Percentiles rank a stretch among this genome's conserved stretches.
Conservation (phyloP, 2,797 vertebrate genomes). For the Esox masquinongy region DNA sequence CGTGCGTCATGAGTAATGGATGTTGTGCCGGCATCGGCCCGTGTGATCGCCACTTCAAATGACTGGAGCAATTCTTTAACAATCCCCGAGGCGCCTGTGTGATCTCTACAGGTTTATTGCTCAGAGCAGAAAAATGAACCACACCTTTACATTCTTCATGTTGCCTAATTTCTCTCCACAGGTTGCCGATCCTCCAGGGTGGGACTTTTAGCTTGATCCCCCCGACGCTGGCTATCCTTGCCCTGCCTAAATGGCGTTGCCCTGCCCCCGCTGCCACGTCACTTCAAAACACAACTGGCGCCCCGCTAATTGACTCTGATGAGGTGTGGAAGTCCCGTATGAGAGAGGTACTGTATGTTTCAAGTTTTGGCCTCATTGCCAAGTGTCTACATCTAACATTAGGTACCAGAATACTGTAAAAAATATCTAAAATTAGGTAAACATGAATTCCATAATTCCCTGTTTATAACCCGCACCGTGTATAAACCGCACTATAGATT, state of each 20-base stretch:
- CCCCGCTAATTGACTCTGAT: constrained; percentile 40
- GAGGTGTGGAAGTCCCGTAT: constrained; percentile 80
- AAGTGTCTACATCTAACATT: background rate
- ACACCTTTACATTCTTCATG: background rate
- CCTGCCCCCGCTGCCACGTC: constrained; percentile 36
- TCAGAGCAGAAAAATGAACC: background rate
- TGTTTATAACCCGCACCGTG: too few species aligned
- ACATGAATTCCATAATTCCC: too few species aligned
- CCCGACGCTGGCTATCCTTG: constrained; percentile 78
- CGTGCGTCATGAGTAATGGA: too few species aligned
- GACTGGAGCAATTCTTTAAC: too few species aligned
- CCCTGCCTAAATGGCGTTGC: constrained; percentile 80
- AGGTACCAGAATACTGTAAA: background rate
- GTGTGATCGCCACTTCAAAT: too few species aligned
- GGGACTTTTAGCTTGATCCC: constrained; percentile 82
- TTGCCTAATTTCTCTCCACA: constrained; percentile 37
- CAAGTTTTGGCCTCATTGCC: background rate
- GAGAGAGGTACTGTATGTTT: constrained; percentile 67
- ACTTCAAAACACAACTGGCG: constrained; percentile 50
- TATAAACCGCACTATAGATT: too few species aligned
- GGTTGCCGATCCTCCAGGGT: constrained; percentile 81
- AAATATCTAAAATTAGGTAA: too few species aligned
- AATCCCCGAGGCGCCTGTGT: background rate
- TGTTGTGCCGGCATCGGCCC: too few species aligned
- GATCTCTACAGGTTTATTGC: background rate